These are phyloP conservation scores for Drosophila longiperda DNA, from an alignment of 2,888 invertebrate genomes.

Conservation along the genomic window DNA sequence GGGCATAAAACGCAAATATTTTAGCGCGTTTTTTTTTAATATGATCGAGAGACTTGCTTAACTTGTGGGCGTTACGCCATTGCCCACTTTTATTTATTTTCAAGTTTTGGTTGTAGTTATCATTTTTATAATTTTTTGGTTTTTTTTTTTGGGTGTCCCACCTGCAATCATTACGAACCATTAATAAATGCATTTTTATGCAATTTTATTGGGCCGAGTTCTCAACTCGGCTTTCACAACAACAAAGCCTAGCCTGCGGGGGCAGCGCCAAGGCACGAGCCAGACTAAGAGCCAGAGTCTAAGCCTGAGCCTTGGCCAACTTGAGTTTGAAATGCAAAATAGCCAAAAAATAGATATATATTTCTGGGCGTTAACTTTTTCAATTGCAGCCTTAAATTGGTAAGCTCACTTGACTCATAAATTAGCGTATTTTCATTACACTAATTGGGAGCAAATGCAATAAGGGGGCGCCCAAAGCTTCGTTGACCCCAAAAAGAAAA, in stretches of 20 bases:
- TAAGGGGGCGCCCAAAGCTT: slow-evolving; percentile 30
- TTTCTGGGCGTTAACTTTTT: slow-evolving; percentile 41
- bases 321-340: slow-evolving; percentile 61
- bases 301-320: slow-evolving; percentile 62
- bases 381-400: slow-evolving; percentile 5
- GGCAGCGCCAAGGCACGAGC: slow-evolving; percentile 63
- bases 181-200: slow-evolving; percentile 71
- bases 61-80: slow-evolving; percentile 61
- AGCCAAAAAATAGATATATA: slow-evolving; percentile 21
- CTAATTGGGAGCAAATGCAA: slow-evolving; percentile 46
- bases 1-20: slow-evolving; percentile 44
- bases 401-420: slow-evolving; percentile 58
- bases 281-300: not conserved
- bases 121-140: slow-evolving; percentile 6
- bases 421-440: slow-evolving; percentile 51
- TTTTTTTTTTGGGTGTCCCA: slow-evolving; percentile 51
- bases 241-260: slow-evolving; percentile 60
- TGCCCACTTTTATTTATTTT: slow-evolving; percentile 41
- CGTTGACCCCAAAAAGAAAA: slow-evolving; percentile 45
- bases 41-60: slow-evolving; percentile 53
- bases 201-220: slow-evolving; percentile 53
- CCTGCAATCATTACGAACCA: slow-evolving; percentile 70
- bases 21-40: slow-evolving; percentile 49
- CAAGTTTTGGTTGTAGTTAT: slow-evolving; percentile 15
- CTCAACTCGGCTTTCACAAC: slow-evolving; percentile 64